Evolutionary conservation across 1,140 invertebrate species (phyloP).

Genomic region (Trissolcus basalis): DNA sequence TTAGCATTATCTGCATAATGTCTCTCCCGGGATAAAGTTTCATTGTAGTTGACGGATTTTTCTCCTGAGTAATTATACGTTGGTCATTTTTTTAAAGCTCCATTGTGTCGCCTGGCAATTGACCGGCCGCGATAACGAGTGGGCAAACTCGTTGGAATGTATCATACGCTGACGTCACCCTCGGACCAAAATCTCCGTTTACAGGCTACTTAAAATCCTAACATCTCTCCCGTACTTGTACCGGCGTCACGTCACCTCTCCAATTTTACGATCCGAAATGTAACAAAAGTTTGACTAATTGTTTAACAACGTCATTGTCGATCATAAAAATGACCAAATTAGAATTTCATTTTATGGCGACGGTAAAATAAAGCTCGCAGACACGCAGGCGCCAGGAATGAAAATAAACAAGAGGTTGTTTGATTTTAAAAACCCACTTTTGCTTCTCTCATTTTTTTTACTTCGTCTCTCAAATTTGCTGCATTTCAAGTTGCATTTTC

Average conservation of each 20-base stretch:
- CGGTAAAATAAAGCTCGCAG: no score
- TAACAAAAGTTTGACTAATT: no score
- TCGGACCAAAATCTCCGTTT: slow-evolving; percentile 30
- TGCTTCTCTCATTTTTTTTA: no score
- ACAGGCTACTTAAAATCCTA: slow-evolving; percentile 38
- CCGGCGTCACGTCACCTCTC: slow-evolving; percentile 17
- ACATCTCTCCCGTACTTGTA: slow-evolving; percentile 10
- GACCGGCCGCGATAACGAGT: slow-evolving; percentile 42
- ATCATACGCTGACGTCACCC: slow-evolving; percentile 38
- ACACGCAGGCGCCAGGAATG: no score
- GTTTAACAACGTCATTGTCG: no score
- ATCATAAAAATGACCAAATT: no score
- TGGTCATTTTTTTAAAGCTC: slow-evolving; percentile 25
- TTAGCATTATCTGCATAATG: slow-evolving; percentile 41
- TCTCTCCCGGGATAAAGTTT: slow-evolving; percentile 29
- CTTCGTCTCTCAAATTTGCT: no score
- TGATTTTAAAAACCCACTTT: no score
- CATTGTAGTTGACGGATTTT: slow-evolving; percentile 33
- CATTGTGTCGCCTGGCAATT: slow-evolving; percentile 42
- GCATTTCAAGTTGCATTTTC: no score
- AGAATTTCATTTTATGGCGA: no score
- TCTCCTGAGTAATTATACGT: slow-evolving; percentile 37
- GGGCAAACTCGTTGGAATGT: slow-evolving; percentile 52
- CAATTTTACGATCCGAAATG: no score
- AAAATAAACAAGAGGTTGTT: no score